These are phyloP conservation scores for Rhynchomys soricoides DNA, from an alignment of 2,113 vertebrate species.

Conservation along the genomic window DNA sequence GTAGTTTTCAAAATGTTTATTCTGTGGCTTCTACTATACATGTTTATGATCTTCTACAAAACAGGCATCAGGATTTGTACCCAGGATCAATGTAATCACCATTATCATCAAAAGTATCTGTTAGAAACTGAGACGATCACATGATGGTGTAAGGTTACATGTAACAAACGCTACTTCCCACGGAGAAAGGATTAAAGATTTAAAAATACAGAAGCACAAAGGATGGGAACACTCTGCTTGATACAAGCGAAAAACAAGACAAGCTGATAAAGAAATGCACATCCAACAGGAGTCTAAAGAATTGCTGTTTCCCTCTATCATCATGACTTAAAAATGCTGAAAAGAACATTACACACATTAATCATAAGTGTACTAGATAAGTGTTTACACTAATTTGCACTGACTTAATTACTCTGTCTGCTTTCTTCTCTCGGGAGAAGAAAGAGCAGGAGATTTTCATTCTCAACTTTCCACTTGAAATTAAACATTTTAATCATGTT, in stretches of 20 bases:
- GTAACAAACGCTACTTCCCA: not conserved
- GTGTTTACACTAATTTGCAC: not conserved
- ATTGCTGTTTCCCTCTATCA: not conserved
- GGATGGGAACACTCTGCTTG: not conserved
- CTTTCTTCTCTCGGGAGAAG: not conserved
- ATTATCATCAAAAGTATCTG: not conserved
- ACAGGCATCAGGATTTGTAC: not conserved
- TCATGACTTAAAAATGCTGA: not conserved
- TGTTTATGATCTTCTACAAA: constrained; percentile 25
- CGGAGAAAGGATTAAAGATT: constrained; percentile 9
- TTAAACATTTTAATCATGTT: constrained; percentile 1
- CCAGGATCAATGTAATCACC: constrained; percentile 14
- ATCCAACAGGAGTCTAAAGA: not conserved
- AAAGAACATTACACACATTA: not conserved
- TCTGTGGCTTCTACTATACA: not conserved
- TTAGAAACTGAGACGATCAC: constrained; percentile 1
- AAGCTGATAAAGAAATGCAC: not conserved
- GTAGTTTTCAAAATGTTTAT: constrained; percentile 29
- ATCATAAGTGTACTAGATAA: not conserved
- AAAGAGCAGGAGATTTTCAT: not conserved
- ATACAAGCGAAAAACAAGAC: not conserved
- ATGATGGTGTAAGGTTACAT: not conserved
- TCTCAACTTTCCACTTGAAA: constrained; percentile 1
- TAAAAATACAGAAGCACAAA: not conserved
- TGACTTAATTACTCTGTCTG: constrained; percentile 14